Evolutionary conservation across 2,113 vertebrate species (phyloP), one percentile per base, ranked within the genome.

Genomic region (Lepisosteus osseus): DNA sequence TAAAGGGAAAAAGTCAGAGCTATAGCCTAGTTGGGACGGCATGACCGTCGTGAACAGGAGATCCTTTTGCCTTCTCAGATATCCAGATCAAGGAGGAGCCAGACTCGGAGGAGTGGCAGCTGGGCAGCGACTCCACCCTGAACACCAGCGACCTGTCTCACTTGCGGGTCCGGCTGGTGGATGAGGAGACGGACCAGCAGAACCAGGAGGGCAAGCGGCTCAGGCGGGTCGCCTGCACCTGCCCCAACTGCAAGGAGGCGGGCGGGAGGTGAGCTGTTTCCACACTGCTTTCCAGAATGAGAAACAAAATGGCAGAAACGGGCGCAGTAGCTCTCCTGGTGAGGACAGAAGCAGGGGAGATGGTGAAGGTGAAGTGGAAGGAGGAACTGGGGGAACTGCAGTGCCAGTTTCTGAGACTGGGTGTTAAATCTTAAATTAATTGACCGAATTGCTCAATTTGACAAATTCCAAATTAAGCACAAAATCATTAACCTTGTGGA

Each of bases 51-150:
- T 29, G 29, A 29, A 29, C 29, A 29, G 29, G 29, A 29, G 29
- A 29, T 29, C 29, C 2, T 29, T 29, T 29, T 29, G 29, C 29
- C 29, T 29, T 29, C 77, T 83, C 86, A 99, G 97, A 94, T 86
- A 95, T 98, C 88, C 94, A 93, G 84, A 99, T 99, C 89, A 99
- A 99, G 86, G 96, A 99, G 87, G 97, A 98, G 80, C 97, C 96
- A 59, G 97, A 99, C 86, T 94, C 96, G 54, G 95, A 95, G 86
- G 96, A 98, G 74, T 99, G 97, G 97, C 96, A 97, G 89, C 93
- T 98, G 80, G 93, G 93, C 89, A 91, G 93, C 47, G 95, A 97
- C 89, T 97, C 97, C 71, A 98, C 97, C 70, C 89, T 99, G 86
- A 97, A 98, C 90, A 92, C 96, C 70, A 98, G 94, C 79, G 97